phyloP scores from a whole-genome alignment of 1,140 invertebrate genomes.

The Dinothrombium tinctorium region DNA sequence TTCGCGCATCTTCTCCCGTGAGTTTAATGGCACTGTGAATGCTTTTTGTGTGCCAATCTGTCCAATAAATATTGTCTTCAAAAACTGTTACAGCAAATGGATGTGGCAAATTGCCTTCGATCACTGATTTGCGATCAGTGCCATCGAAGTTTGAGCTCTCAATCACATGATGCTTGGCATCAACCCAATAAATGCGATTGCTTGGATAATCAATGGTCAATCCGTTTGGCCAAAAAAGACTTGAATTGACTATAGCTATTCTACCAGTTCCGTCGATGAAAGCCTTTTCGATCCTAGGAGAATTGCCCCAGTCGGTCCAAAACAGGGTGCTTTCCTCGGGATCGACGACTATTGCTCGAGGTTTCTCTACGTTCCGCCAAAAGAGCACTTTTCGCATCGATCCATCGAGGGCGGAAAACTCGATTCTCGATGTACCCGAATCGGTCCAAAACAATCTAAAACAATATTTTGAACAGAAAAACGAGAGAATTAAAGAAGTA shows the following conservation, averaged over 20 bases:
- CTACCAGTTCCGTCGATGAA: slow-evolving; percentile 45
- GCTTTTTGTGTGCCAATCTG: slow-evolving; percentile 40
- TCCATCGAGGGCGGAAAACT: slow-evolving; percentile 71
- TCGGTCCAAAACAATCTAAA: slow-evolving; percentile 93
- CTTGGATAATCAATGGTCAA: slow-evolving; percentile 58
- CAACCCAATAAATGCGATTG: slow-evolving; percentile 27
- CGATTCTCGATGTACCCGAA: slow-evolving; percentile 69
- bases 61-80: slow-evolving; percentile 61
- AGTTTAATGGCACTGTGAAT: not conserved
- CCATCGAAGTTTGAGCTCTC: slow-evolving; percentile 57
- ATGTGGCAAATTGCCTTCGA: slow-evolving; percentile 43
- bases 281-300: slow-evolving; percentile 64
- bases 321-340: slow-evolving; percentile 63
- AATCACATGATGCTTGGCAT: slow-evolving; percentile 27
- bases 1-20: slow-evolving; percentile 32
- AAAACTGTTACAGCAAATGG: slow-evolving; percentile 55
- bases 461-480: too few species aligned
- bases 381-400: slow-evolving; percentile 66
- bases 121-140: slow-evolving; percentile 34
- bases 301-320: slow-evolving; percentile 79
- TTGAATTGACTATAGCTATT: slow-evolving; percentile 37
- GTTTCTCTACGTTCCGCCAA: slow-evolving; percentile 55
- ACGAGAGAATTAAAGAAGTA: too few species aligned
- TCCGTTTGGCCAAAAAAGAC: slow-evolving; percentile 57
- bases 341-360: slow-evolving; percentile 75